Base-by-base conservation (phyloP, 2,113 vertebrate genomes). In the Oriolus oriolus region DNA sequence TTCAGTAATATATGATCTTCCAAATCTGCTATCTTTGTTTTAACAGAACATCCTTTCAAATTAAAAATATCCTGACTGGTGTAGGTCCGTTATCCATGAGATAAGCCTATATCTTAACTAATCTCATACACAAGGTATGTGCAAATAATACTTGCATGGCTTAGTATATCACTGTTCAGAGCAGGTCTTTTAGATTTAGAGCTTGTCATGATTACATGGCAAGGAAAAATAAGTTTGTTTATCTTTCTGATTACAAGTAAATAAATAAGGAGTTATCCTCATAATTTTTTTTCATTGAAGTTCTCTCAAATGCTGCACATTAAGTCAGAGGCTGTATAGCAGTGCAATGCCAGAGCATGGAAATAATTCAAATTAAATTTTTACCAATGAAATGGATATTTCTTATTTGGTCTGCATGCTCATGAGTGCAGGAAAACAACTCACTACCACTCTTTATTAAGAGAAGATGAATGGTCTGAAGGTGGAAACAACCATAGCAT, bases 11-110 rank as follows among this genome's bases (percentile, higher is more conserved):
- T 10, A 42, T 73, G 53, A 68, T 82, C 49, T 89, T 75, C 65
- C 65, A 41, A 79, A 92, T 64, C 64, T 80, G 6, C n/a, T 94
- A 52, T 95, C 64, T 93, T 89, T 93, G 76, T 95, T 96, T 88
- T 93, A 84, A 84, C 71, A 96, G 76, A 86, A 86, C 60, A 84
- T 84, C 83, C 76, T 95, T 90, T 60, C 64, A 61, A 84, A 91
- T 73, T 52, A 77, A 76, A 95, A 91, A 90, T 93, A 83, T 93
- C 83, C 79, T 96, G 75, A 61, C 33, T 78, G 18, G 31, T 74
- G 11, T 30, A 77, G 53, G 26, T 73, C 13, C 6, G 16, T 66
- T 92, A 75, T 50, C 52, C 20, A 39, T 11, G 57, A 90, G 82
- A 83, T 83, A 94, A 84, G 21, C 39, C 16, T 56, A 15, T 64